A percentile compares a stretch with the other conserved stretches of the same genome.
phyloP scores from a whole-genome alignment of 2,113 vertebrate genomes.

The Centropus bengalensis region DNA sequence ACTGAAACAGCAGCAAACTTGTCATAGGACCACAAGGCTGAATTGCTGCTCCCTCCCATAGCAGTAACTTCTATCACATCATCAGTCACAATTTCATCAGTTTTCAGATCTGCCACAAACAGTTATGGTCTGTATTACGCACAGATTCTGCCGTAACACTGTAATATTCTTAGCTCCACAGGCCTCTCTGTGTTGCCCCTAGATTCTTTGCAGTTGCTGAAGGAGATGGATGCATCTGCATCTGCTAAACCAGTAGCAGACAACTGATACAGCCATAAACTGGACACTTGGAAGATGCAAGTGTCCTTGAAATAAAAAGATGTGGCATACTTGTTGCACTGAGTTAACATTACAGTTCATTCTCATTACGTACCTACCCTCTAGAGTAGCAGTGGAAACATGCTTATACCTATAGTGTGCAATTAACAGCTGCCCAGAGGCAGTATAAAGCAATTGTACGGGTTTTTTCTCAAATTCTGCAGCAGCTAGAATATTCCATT shows the following conservation, averaged over 20 bases:
- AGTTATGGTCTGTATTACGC: not conserved
- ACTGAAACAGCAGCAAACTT: not conserved
- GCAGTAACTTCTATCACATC: not conserved
- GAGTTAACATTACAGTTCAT: not conserved
- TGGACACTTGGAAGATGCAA: not conserved
- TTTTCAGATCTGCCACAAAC: constrained; percentile 6
- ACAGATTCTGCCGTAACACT: not conserved
- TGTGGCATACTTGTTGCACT: not conserved
- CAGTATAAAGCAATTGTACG: not conserved
- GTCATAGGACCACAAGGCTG: fast-evolving
- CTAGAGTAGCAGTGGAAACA: not conserved
- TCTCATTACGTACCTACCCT: not conserved
- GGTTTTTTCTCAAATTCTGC: not conserved
- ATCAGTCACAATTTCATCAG: not conserved
- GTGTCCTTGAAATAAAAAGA: not conserved
- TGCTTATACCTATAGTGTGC: not conserved
- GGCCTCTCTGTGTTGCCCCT: not conserved
- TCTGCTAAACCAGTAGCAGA: not conserved
- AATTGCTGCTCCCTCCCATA: not conserved
- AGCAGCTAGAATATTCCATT: not conserved
- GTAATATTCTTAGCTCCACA: not conserved
- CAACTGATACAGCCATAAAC: fast-evolving
- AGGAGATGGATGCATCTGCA: fast-evolving
- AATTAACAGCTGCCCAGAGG: not conserved
- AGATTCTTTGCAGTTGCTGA: not conserved